These are phyloP conservation scores for Druceiella hillmani DNA, from an alignment of 2,888 invertebrate species.

Conservation along the genomic window DNA sequence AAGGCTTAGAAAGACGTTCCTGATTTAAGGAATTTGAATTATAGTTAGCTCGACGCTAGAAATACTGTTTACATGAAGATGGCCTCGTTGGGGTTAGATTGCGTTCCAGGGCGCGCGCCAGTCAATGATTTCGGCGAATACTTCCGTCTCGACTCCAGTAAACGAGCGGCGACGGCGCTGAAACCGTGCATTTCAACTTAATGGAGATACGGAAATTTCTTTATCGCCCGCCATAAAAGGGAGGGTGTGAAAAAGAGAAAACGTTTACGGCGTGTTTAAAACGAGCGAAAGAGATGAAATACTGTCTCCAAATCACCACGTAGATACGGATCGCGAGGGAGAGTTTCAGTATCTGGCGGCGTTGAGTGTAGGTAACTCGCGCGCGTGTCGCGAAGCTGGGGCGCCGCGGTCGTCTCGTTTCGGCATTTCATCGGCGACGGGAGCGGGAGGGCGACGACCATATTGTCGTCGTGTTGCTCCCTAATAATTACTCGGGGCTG, in stretches of 20 bases:
- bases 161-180: slow-evolving; percentile 37
- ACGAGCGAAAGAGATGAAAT: slow-evolving; percentile 54
- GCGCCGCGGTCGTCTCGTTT: slow-evolving; percentile 28
- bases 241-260: slow-evolving; percentile 56
- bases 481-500: slow-evolving; percentile 51
- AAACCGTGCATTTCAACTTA: slow-evolving; percentile 53
- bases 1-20: too few relatives aligned
- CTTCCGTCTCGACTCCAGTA: too few relatives aligned
- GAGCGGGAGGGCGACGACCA: slow-evolving; percentile 37
- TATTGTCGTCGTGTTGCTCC: slow-evolving; percentile 36
- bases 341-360: too few relatives aligned
- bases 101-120: too few relatives aligned
- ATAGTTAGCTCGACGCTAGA: too few relatives aligned
- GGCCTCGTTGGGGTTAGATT: too few relatives aligned
- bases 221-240: slow-evolving; percentile 55
- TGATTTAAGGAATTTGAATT: too few relatives aligned
- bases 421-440: slow-evolving; percentile 48
- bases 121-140: too few relatives aligned
- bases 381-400: slow-evolving; percentile 51
- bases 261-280: slow-evolving; percentile 54
- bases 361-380: slow-evolving; percentile 51
- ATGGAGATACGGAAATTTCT: slow-evolving; percentile 54
- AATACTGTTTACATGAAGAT: too few relatives aligned
- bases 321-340: background rate
- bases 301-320: slow-evolving; percentile 36